Evolutionary conservation across 2,113 vertebrate genomes (phyloP).

Genomic region (Trochalopteron elliotii): DNA sequence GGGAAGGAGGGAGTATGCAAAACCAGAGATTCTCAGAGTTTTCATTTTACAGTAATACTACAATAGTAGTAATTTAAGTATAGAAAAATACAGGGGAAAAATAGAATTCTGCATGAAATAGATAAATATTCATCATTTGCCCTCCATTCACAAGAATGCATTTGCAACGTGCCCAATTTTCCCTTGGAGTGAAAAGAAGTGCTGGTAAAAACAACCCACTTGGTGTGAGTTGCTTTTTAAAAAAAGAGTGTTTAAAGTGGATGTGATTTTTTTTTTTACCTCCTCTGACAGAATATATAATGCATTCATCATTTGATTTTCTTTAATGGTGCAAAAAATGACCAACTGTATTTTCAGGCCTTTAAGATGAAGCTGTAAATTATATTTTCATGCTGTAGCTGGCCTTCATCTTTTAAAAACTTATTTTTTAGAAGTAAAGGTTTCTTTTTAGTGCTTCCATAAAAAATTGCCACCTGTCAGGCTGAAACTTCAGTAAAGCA

Average conservation of each 20-base stretch:
- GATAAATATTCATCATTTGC: conserved; percentile 47
- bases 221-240: conserved; percentile 13
- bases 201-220: conserved; percentile 18
- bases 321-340: conserved; percentile 56
- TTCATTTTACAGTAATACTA: conserved; percentile 15
- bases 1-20: neutral
- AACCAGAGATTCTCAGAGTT: conserved; percentile 4
- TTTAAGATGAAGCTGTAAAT: conserved; percentile 67
- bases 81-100: conserved; percentile 39
- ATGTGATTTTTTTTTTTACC: conserved; percentile 8
- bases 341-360: conserved; percentile 51
- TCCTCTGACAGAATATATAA: conserved; percentile 40
- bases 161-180: conserved; percentile 22
- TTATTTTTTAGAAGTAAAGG: conserved; percentile 56
- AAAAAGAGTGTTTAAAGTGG: conserved; percentile 34
- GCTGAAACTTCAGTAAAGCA: conserved; percentile 60
- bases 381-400: conserved; percentile 56
- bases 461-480: conserved; percentile 65
- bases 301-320: conserved; percentile 55
- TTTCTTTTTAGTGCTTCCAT: conserved; percentile 57
- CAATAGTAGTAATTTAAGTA: conserved; percentile 31
- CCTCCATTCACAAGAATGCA: conserved; percentile 55
- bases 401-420: conserved; percentile 60
- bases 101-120: conserved; percentile 46
- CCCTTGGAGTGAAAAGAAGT: conserved; percentile 38